Percentiles rank a stretch among this genome's conserved stretches.
Conservation (phyloP, 1,140 invertebrate genomes). For the Sarcophaga peregrina region DNA sequence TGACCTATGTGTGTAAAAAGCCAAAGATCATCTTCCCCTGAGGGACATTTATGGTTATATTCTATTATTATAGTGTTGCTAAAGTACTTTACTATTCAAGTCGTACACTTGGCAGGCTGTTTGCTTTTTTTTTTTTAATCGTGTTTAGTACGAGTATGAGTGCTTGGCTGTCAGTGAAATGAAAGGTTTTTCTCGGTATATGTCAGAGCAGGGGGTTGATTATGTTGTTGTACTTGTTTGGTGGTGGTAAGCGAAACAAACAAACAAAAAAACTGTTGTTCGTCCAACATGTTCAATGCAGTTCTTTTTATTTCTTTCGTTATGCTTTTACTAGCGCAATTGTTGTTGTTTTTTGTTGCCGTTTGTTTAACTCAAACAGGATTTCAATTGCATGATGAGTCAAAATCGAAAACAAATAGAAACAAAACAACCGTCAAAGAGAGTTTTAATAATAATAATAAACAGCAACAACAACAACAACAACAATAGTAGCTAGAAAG, state of each 20-base stretch:
- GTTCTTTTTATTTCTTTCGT: conserved; percentile 4
- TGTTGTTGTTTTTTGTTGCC: not conserved
- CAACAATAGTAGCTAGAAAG: not conserved
- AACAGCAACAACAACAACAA: not conserved
- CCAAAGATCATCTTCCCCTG: too few species aligned
- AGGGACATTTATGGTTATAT: too few species aligned
- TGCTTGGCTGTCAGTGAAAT: not conserved
- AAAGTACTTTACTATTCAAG: not conserved
- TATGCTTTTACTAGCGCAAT: not conserved
- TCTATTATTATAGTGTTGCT: too few species aligned
- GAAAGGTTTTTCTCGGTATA: not conserved
- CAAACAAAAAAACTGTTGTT: not conserved
- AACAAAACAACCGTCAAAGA: too few species aligned
- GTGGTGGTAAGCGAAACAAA: not conserved
- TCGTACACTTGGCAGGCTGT: conserved; percentile 8
- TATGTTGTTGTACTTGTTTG: not conserved
- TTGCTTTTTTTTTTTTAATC: not conserved
- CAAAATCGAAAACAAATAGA: not conserved
- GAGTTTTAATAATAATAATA: too few species aligned
- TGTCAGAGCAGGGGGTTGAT: conserved; percentile 1
- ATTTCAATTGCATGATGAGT: not conserved
- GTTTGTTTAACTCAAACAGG: not conserved
- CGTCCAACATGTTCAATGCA: conserved; percentile 1
- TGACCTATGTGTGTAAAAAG: too few species aligned
- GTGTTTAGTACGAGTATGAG: not conserved